Base-by-base conservation (phyloP, 2,797 vertebrate species). In the Molossus molossus region DNA sequence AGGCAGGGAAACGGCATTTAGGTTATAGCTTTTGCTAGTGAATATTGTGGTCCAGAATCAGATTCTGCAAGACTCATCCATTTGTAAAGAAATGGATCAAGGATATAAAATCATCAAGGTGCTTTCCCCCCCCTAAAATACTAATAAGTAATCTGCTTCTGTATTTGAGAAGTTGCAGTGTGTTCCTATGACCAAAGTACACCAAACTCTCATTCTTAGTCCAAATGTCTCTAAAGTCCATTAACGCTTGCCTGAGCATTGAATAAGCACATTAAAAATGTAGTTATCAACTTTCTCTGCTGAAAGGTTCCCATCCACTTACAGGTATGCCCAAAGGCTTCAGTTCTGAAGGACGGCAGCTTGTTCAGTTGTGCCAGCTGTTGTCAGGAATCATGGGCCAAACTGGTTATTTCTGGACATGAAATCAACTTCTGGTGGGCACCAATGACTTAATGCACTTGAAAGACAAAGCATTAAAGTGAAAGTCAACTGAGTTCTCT, bases 181-280 rank as follows among this genome's bases (percentile, higher is more conserved):
- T 82, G 70, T 96, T 95, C 83, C 76, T 92, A 21, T 94, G 93
- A 95, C 88, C 82, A 70, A 85, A 87, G 85, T 50, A 67, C 29
- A 81, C 27, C 29, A 94, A 89, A 88, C 79, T 95, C 88, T 23
- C 64, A 80, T 93, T 92, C 82, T 91, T 84, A 83, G 58, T 96
- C 95, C 93, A 97, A 90, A 90, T 91, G 91, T 95, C 91, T 96
- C 79, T 94, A 67, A 89, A 94, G 67, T 94, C 64, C 86, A 94
- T 64, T 80, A 83, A 85, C 72, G 60, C 57, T 94, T 86, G 88
- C 94, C 86, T 94, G 69, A 80, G 72, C 55, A 29, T 79, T 83
- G 90, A 91, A 85, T 60, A 83, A 91, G n/a, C 82, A 94, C 69
- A 88, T 95, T 95, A 80, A 96, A 95, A 96, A 96, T 60, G 58